phyloP scores from a whole-genome alignment of 2,113 vertebrate species.

The Vicugna pacos region DNA sequence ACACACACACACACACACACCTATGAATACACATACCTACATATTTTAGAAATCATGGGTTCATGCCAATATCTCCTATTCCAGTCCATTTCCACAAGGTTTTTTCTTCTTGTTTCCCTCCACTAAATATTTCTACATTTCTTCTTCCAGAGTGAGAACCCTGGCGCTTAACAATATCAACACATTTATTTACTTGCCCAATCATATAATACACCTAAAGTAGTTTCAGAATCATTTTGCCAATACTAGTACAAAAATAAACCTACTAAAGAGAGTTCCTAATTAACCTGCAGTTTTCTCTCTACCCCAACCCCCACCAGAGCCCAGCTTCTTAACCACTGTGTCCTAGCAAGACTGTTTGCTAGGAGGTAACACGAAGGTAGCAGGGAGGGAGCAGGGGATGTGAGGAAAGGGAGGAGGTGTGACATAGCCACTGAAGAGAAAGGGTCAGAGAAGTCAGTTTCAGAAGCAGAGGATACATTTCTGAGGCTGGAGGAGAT shows the following conservation, averaged over 20 bases:
- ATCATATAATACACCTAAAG: not conserved
- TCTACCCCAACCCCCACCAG: rapidly evolving
- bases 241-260: not conserved
- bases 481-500: not conserved
- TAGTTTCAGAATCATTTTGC: not conserved
- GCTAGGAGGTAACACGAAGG: not conserved
- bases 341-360: not conserved
- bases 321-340: not conserved
- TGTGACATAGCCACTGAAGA: not conserved
- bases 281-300: not conserved
- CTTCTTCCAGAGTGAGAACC: not conserved
- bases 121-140: not conserved
- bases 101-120: not conserved
- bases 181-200: not conserved
- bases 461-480: not conserved
- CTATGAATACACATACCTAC: not conserved
- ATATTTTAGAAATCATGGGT: not conserved
- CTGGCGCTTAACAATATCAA: not conserved
- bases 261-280: not conserved
- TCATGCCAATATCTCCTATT: not conserved
- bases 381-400: not conserved
- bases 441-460: not conserved
- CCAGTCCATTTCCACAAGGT: not conserved
- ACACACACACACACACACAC: not conserved
- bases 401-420: not conserved